Evolutionary conservation across 2,888 invertebrate genomes (phyloP).

Genomic region (Drosophila austrosaltans): DNA sequence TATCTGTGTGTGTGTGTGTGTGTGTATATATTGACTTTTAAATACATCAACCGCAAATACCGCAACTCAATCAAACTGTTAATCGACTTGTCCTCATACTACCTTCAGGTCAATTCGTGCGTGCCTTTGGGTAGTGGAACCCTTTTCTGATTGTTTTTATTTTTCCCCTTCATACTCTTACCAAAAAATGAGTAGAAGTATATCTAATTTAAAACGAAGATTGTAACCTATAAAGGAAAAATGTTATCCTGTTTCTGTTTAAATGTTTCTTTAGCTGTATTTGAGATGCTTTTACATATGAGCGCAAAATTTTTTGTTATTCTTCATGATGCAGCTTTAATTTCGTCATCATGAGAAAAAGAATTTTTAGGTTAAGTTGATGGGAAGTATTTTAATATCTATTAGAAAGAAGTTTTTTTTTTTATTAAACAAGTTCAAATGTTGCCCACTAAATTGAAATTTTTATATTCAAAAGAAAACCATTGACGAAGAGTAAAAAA

Average conservation of each 20-base stretch:
- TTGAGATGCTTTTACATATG: too few relatives aligned
- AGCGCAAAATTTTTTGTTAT: too few relatives aligned
- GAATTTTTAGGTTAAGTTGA: too few relatives aligned
- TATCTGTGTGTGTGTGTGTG: constrained; percentile 28
- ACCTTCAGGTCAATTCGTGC: constrained; percentile 13
- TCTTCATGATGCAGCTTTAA: too few relatives aligned
- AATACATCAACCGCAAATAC: constrained; percentile 69
- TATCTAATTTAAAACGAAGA: not conserved
- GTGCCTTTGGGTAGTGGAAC: constrained; percentile 4
- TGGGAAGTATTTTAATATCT: too few relatives aligned
- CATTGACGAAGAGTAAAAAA: not conserved
- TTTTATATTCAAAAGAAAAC: too few relatives aligned
- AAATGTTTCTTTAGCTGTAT: too few relatives aligned
- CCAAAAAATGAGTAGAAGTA: not conserved
- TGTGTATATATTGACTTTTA: constrained; percentile 61
- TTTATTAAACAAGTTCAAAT: too few relatives aligned
- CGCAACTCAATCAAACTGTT: constrained; percentile 75
- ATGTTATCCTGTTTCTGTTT: not conserved
- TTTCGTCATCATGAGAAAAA: too few relatives aligned
- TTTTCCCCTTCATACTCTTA: not conserved
- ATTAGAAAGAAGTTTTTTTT: too few relatives aligned
- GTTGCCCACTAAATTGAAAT: too few relatives aligned
- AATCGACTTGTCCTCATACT: constrained; percentile 59
- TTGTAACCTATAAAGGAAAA: not conserved
- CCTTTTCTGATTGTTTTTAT: constrained; percentile 2